Percentiles rank a stretch among this genome's conserved stretches.
phyloP scores from a whole-genome alignment of 2,113 vertebrate species.

The Corythornis cristatus region DNA sequence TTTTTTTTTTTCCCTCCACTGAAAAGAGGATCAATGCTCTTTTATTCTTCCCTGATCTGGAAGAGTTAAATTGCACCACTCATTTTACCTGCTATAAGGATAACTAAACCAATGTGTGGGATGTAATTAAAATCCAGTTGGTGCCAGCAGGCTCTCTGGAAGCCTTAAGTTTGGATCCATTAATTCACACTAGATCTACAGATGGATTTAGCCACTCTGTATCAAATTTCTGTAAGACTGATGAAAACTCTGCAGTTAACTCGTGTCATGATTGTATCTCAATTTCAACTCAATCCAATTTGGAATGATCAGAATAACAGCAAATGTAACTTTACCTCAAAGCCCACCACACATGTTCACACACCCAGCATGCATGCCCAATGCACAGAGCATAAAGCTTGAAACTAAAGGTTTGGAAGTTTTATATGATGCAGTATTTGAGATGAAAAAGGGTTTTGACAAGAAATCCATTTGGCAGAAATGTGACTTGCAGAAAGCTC shows the following conservation, averaged over 20 bases:
- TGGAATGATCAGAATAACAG: constrained; percentile 27
- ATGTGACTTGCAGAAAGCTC: neutral
- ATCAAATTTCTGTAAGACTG: neutral
- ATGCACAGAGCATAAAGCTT: neutral
- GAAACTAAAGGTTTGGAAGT: neutral
- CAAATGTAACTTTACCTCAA: constrained; percentile 4
- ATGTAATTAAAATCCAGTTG: constrained; percentile 28
- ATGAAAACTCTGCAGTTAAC: constrained; percentile 3
- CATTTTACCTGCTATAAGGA: neutral
- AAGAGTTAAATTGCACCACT: neutral
- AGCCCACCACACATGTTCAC: neutral
- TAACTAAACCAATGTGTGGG: constrained; percentile 2
- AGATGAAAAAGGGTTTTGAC: neutral
- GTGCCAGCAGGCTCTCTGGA: constrained; percentile 35
- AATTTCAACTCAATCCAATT: constrained; percentile 17
- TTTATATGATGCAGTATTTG: neutral
- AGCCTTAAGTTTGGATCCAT: constrained; percentile 10
- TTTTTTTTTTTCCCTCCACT: neutral
- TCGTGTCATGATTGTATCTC: neutral
- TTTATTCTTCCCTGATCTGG: neutral
- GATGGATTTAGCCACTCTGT: constrained; percentile 4
- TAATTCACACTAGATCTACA: constrained; percentile 17
- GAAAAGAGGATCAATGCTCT: neutral
- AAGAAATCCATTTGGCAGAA: neutral
- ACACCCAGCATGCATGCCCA: neutral